phyloP scores from a whole-genome alignment of 2,113 vertebrate genomes.

The Stercorarius parasiticus region DNA sequence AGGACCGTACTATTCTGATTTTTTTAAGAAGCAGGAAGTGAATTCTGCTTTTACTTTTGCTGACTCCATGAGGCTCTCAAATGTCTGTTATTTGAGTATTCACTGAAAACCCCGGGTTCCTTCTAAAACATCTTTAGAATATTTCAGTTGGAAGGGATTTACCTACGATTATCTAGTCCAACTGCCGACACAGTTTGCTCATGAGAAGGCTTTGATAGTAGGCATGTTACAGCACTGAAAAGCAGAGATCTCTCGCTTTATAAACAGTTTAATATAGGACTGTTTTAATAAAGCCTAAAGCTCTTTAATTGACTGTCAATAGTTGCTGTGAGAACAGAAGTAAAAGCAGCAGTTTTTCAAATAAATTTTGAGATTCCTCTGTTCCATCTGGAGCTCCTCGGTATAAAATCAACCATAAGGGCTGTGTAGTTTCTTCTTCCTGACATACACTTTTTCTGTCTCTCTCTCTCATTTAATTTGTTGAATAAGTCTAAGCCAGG shows the following conservation, averaged over 20 bases:
- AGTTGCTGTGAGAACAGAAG: not conserved
- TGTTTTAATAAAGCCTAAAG: not conserved
- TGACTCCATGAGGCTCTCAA: not conserved
- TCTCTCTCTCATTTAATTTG: not conserved
- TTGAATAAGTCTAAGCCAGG: not conserved
- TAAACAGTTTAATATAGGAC: not conserved
- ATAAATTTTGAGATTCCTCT: not conserved
- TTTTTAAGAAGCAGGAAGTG: not conserved
- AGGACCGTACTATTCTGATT: not conserved
- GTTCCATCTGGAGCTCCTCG: not conserved
- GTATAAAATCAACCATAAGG: not conserved
- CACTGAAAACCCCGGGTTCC: not conserved
- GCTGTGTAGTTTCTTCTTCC: not conserved
- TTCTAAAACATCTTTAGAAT: not conserved
- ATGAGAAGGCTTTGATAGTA: not conserved
- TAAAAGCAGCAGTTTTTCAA: not conserved
- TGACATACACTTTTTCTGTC: not conserved
- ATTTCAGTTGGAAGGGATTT: not conserved
- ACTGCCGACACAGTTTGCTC: not conserved
- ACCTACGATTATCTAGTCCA: not conserved
- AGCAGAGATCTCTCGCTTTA: not conserved
- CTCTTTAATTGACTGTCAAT: not conserved
- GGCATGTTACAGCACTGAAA: not conserved
- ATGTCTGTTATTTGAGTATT: not conserved
- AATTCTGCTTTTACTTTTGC: not conserved